phyloP scores from a whole-genome alignment of 2,888 invertebrate genomes.

The Caenorhabditis sp. region DNA sequence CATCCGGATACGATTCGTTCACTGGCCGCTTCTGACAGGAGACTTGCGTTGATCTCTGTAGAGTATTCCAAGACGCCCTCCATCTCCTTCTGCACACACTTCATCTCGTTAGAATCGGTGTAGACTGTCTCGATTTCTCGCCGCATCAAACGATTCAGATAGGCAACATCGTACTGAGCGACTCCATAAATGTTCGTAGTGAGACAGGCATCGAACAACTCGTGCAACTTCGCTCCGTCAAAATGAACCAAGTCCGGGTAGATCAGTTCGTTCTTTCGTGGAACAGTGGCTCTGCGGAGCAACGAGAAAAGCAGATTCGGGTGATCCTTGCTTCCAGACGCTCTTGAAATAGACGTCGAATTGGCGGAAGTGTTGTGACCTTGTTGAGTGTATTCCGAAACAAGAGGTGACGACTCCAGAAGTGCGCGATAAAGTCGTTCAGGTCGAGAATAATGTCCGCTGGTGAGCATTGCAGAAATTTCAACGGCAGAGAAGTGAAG shows the following conservation, averaged over 20 bases:
- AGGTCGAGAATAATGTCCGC: slow-evolving; percentile 67
- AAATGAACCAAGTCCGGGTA: slow-evolving; percentile 69
- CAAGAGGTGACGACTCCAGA: slow-evolving; percentile 62
- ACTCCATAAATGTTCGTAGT: slow-evolving; percentile 73
- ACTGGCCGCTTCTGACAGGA: slow-evolving; percentile 71
- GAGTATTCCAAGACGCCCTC: slow-evolving; percentile 76
- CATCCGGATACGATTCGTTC: slow-evolving; percentile 78
- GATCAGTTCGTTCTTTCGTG: slow-evolving; percentile 30
- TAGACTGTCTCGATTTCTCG: slow-evolving; percentile 76
- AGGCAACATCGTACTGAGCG: slow-evolving; percentile 78
- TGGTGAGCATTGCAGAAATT: slow-evolving; percentile 70
- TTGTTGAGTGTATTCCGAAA: slow-evolving; percentile 38
- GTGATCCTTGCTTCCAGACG: neutral
- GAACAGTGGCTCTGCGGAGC: slow-evolving; percentile 53
- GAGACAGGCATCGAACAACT: slow-evolving; percentile 70
- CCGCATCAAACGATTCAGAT: slow-evolving; percentile 75
- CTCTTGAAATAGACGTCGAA: slow-evolving; percentile 8
- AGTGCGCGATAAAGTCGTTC: slow-evolving; percentile 68
- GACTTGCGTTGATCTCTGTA: slow-evolving; percentile 74
- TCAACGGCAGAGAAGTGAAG: slow-evolving; percentile 80
- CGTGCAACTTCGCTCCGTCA: slow-evolving; percentile 70
- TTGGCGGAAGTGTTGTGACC: slow-evolving; percentile 23
- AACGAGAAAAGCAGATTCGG: slow-evolving; percentile 67
- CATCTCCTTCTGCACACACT: slow-evolving; percentile 71
- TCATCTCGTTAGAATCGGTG: slow-evolving; percentile 60